Evolutionary conservation across 2,888 invertebrate species (phyloP).

Genomic region (Erynnis tages): DNA sequence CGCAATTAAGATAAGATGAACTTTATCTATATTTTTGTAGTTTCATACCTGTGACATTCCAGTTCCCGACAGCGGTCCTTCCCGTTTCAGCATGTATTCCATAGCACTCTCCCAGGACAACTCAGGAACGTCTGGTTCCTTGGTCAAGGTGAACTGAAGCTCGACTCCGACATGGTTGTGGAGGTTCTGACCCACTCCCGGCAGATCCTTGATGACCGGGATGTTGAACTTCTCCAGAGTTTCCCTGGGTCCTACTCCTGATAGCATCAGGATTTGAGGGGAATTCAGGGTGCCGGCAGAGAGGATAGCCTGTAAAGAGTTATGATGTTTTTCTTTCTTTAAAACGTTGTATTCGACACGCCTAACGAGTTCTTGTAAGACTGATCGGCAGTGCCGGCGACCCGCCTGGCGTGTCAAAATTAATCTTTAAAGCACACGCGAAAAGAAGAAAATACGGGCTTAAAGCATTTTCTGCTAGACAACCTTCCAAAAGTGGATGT

Average conservation of each 20-base stretch:
- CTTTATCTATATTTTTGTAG: background rate
- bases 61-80: conserved; percentile 84
- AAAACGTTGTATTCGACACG: too few relatives aligned
- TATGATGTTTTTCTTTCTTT: too few relatives aligned
- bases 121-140: conserved; percentile 75
- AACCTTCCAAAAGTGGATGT: too few relatives aligned
- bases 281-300: conserved; percentile 85
- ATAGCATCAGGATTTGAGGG: conserved; percentile 84
- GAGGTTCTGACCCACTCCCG: conserved; percentile 86
- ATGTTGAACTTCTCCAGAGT: conserved; percentile 82
- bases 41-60: conserved; percentile 83
- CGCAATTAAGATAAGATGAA: too few relatives aligned
- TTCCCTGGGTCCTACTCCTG: conserved; percentile 84
- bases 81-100: conserved; percentile 82
- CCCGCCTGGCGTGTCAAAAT: too few relatives aligned
- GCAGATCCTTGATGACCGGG: conserved; percentile 81
- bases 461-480: too few relatives aligned
- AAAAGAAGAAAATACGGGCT: too few relatives aligned
- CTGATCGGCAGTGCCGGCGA: too few relatives aligned
- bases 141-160: conserved; percentile 77
- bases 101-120: conserved; percentile 83
- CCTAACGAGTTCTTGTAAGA: too few relatives aligned
- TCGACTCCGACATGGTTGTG: conserved; percentile 86
- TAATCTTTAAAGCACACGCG: too few relatives aligned
- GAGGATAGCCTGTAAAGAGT: conserved; percentile 74